These are phyloP conservation scores for Garrulus glandarius DNA, from an alignment of 2,797 vertebrate genomes.

Conservation along the genomic window DNA sequence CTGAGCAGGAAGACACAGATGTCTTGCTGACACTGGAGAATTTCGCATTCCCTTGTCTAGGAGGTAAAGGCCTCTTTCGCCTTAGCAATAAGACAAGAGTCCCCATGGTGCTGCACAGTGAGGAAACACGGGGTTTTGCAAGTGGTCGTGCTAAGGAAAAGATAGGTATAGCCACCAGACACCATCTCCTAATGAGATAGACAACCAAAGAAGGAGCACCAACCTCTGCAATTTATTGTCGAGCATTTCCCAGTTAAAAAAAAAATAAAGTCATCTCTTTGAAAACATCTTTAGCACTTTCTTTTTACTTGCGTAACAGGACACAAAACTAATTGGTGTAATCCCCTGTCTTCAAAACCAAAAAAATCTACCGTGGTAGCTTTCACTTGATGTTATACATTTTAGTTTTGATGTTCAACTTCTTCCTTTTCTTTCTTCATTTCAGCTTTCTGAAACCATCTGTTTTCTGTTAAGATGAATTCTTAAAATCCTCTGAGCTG, in stretches of 20 bases:
- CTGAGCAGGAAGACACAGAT: neutral
- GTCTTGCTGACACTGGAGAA: neutral
- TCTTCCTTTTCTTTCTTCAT: conserved; percentile 17
- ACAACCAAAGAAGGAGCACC: neutral
- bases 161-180: neutral
- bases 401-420: neutral
- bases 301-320: neutral
- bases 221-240: neutral
- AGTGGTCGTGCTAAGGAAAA: neutral
- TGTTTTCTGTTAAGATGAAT: conserved; percentile 56
- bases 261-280: neutral
- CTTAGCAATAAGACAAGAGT: neutral
- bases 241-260: neutral
- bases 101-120: neutral
- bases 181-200: neutral
- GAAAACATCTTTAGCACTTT: neutral
- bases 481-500: conserved; percentile 43
- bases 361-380: neutral
- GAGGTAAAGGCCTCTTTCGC: neutral
- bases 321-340: neutral
- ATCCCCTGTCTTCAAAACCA: neutral
- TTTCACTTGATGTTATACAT: neutral
- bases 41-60: neutral
- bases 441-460: conserved; percentile 61
- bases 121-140: neutral